Conservation (phyloP, 2,113 vertebrate genomes). For the Columbina picui region DNA sequence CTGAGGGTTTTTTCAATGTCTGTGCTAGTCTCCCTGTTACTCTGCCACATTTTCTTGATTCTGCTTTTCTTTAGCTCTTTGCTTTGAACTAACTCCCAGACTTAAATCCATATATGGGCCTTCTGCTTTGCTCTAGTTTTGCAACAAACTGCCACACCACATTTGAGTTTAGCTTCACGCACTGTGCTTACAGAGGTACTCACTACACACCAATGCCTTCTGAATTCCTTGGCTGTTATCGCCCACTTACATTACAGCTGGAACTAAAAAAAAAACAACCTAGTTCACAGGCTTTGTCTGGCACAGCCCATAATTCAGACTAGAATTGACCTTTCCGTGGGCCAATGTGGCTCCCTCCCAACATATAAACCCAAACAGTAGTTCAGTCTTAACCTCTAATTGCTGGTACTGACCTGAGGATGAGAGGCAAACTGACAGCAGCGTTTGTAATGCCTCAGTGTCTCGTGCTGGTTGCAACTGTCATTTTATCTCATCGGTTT, state of each 20-base stretch:
- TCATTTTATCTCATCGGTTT: background rate
- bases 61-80: background rate
- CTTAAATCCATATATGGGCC: background rate
- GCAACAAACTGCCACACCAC: background rate
- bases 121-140: background rate
- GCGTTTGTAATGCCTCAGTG: background rate
- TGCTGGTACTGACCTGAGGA: background rate
- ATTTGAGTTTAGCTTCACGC: background rate
- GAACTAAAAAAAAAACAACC: background rate
- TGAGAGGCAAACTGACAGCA: background rate
- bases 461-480: background rate
- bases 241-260: background rate
- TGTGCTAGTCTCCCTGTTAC: background rate
- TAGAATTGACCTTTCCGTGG: background rate
- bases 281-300: background rate
- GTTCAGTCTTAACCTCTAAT: background rate
- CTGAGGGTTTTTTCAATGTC: too few relatives aligned
- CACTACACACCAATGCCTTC: background rate
- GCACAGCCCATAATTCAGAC: background rate
- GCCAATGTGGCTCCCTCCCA: background rate
- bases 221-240: background rate
- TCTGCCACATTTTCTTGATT: background rate
- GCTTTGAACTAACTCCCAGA: background rate
- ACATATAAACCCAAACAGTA: background rate
- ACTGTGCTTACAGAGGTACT: background rate